A percentile compares a stretch with the other conserved stretches of the same genome.
These are phyloP conservation scores for Eubasilissa splendida DNA, from an alignment of 2,888 invertebrate species.

Conservation along the genomic window DNA sequence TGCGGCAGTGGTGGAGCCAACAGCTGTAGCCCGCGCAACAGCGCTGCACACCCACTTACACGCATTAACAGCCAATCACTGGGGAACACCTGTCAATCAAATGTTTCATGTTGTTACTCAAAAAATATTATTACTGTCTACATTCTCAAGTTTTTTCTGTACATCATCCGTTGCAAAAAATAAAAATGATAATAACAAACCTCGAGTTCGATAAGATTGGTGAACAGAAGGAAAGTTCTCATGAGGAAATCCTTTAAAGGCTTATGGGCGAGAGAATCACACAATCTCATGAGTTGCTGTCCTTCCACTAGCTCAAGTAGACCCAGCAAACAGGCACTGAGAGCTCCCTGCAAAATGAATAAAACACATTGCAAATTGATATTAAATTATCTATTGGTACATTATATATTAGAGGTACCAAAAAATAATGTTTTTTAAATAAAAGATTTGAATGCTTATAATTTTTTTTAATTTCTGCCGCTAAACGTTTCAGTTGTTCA, in stretches of 20 bases:
- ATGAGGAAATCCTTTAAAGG: conserved; percentile 90
- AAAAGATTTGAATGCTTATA: no score
- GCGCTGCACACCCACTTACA: conserved; percentile 89
- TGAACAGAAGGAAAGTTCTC: conserved; percentile 85
- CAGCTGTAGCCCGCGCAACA: conserved; percentile 89
- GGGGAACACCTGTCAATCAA: conserved; percentile 78
- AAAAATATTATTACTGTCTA: neutral
- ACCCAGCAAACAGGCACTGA: conserved; percentile 90
- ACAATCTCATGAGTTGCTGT: conserved; percentile 88
- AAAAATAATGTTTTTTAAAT: no score
- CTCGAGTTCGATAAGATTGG: conserved; percentile 84
- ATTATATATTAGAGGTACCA: no score
- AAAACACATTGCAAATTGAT: neutral
- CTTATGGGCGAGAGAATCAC: conserved; percentile 86
- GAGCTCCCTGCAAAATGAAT: conserved; percentile 76
- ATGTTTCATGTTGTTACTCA: neutral
- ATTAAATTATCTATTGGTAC: no score
- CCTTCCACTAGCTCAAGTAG: conserved; percentile 89
- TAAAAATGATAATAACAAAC: conserved; percentile 62
- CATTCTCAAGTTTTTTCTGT: neutral
- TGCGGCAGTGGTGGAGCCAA: conserved; percentile 90
- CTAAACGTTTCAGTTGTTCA: no score
- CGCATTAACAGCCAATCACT: conserved; percentile 93
- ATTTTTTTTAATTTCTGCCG: no score
- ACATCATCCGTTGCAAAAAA: neutral